Evolutionary conservation across 2,113 vertebrate species (phyloP), one percentile per base, ranked within the genome.

Genomic region (Antidorcas marsupialis): DNA sequence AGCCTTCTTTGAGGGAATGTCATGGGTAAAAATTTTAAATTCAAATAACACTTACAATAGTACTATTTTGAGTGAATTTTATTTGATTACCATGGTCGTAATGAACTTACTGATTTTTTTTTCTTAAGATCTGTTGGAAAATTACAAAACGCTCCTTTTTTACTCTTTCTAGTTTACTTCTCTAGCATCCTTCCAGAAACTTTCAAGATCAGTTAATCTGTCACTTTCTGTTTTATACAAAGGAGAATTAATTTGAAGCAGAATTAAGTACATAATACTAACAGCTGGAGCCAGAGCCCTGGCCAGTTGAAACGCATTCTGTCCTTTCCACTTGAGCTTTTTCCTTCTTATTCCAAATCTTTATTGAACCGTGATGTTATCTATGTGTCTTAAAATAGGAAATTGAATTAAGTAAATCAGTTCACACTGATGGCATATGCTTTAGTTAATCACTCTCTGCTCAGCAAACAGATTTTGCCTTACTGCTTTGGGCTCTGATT

Each of bases 61-160:
- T 98, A 97, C 98, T 99, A 98, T 98, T 98, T 94, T 50, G 74
- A 98, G 96, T 98, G 98, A 98, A 98, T 98, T 92, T 97, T 98
- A 98, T 96, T 98, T 91, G 97, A 98, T 98, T 98, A 98, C 97
- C 98, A 91, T 43, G 36, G 21, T 52, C 59, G 95, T 97, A 81
- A 96, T 97, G 92, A 95, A 52, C 52, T 93, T 95, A 95, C 53
- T 96, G 89, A 92, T 27, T 96, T 93, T 93, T 97, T 94, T 50
- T 94, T 96, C 59, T 83, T 85, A 78, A 94, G 86, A 97, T 43
- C 55, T 52, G 3, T 67, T 96, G 57, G 59, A 59, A 91, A 95
- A 88, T 95, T 93, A 82, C 7, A 89, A 57, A 96, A 83, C 60
- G 5, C 25, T 87, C 39, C 59, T 15, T 52, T 98, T 95, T 76